These are phyloP conservation scores for Asteroscopus sphinx DNA, from an alignment of 2,888 invertebrate genomes.

Conservation along the genomic window DNA sequence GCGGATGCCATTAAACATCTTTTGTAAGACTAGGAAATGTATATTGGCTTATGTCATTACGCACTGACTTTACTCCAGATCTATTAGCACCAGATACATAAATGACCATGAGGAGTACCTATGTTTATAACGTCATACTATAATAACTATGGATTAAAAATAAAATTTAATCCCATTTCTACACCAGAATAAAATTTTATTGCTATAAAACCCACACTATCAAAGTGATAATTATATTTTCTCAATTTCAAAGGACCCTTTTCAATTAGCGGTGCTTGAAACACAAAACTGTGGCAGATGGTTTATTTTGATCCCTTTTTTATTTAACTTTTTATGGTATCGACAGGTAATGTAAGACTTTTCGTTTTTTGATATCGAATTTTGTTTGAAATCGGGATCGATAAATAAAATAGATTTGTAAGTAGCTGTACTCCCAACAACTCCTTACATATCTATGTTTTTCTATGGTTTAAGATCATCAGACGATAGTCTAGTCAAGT, in stretches of 20 bases:
- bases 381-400: background rate
- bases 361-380: slow-evolving; percentile 9
- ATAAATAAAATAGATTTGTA: too few relatives aligned
- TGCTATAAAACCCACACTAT: slow-evolving; percentile 19
- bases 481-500: too few relatives aligned
- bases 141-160: background rate
- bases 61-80: background rate
- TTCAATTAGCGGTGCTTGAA: slow-evolving; percentile 75
- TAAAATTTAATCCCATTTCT: background rate
- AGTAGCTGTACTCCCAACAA: too few relatives aligned
- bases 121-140: background rate
- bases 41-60: slow-evolving; percentile 4
- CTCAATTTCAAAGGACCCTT: slow-evolving; percentile 52
- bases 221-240: slow-evolving; percentile 52
- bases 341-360: slow-evolving; percentile 70
- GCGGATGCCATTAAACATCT: too few relatives aligned
- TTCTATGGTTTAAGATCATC: too few relatives aligned
- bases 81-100: background rate
- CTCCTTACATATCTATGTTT: too few relatives aligned
- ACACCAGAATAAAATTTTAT: slow-evolving; percentile 8
- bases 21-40: too few relatives aligned
- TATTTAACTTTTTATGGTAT: slow-evolving; percentile 65
- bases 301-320: slow-evolving; percentile 54
- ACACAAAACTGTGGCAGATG: slow-evolving; percentile 64
- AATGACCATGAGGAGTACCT: background rate